Conservation (phyloP, 2,888 invertebrate species). For the Eudemis profundana region DNA sequence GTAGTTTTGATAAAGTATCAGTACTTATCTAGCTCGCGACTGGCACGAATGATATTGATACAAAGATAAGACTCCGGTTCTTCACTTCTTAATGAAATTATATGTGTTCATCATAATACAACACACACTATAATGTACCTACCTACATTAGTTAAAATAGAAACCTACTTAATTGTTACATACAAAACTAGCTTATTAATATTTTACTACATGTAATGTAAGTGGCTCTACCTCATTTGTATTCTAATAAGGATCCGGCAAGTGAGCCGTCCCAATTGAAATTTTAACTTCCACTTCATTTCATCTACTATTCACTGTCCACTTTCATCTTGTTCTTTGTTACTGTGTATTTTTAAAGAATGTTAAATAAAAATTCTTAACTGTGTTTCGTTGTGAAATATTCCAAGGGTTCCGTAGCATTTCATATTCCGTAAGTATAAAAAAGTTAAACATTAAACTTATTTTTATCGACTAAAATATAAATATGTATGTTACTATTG, state of each 20-base stretch:
- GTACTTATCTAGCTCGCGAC: constrained; percentile 35
- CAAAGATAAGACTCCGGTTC: constrained; percentile 39
- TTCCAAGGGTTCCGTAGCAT: constrained; percentile 32
- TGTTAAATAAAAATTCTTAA: constrained; percentile 39
- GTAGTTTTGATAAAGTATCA: constrained; percentile 26
- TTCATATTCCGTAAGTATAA: background rate
- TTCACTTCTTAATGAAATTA: constrained; percentile 31
- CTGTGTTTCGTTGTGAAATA: constrained; percentile 17
- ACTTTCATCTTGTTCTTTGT: constrained; percentile 50
- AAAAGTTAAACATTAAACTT: background rate
- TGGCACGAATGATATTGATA: constrained; percentile 38
- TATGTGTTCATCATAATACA: constrained; percentile 12
- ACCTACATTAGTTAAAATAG: constrained; percentile 35
- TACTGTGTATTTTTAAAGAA: constrained; percentile 43
- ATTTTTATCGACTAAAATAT: too few relatives aligned
- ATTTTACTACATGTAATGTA: constrained; percentile 26
- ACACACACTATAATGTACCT: too few relatives aligned
- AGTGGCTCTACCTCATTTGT: constrained; percentile 3
- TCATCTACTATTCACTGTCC: constrained; percentile 45
- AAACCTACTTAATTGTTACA: background rate
- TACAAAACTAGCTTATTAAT: background rate
- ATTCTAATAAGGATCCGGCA: background rate
- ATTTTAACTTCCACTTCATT: constrained; percentile 8
- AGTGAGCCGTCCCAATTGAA: constrained; percentile 20
- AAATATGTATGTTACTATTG: too few relatives aligned